Conservation (phyloP, 2,113 vertebrate genomes). For the Sebastes fasciatus region DNA sequence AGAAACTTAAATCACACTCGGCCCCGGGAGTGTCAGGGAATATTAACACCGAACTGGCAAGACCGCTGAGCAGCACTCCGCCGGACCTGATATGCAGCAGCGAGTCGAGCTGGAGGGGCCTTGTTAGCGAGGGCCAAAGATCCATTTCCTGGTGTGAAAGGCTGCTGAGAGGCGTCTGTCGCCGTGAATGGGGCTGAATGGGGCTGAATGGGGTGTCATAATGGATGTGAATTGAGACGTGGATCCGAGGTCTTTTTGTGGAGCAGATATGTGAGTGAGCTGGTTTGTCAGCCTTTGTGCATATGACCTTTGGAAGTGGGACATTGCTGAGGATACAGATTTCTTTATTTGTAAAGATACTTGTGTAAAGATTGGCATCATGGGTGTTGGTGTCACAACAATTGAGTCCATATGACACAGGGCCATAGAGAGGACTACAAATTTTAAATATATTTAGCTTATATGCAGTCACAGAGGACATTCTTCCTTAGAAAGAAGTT, state of each 20-base stretch:
- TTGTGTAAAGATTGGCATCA: background rate
- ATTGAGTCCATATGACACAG: background rate
- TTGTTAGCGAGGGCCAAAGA: conserved; percentile 53
- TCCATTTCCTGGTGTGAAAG: conserved; percentile 69
- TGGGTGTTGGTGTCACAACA: background rate
- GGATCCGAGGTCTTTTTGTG: conserved; percentile 44
- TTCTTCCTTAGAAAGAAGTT: background rate
- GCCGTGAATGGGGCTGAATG: conserved; percentile 50
- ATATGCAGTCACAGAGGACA: background rate
- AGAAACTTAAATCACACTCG: conserved; percentile 61
- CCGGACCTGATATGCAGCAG: conserved; percentile 33
- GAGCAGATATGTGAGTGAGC: conserved; percentile 38
- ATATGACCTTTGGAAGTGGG: background rate
- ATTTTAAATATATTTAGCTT: background rate
- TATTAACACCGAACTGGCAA: conserved; percentile 68
- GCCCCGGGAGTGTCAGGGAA: conserved; percentile 49
- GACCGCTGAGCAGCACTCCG: conserved; percentile 20
- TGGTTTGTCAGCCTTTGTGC: conserved; percentile 20
- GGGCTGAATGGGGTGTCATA: conserved; percentile 49
- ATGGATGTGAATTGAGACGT: conserved; percentile 66
- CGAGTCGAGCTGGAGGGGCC: conserved; percentile 46
- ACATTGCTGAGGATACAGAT: conserved; percentile 6
- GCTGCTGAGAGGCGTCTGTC: conserved; percentile 67
- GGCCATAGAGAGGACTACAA: background rate
- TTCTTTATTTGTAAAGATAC: background rate